A percentile compares a stretch with the other conserved stretches of the same genome.
Evolutionary conservation across 2,113 vertebrate genomes (phyloP).

Genomic region (Gopherus evgoodei): DNA sequence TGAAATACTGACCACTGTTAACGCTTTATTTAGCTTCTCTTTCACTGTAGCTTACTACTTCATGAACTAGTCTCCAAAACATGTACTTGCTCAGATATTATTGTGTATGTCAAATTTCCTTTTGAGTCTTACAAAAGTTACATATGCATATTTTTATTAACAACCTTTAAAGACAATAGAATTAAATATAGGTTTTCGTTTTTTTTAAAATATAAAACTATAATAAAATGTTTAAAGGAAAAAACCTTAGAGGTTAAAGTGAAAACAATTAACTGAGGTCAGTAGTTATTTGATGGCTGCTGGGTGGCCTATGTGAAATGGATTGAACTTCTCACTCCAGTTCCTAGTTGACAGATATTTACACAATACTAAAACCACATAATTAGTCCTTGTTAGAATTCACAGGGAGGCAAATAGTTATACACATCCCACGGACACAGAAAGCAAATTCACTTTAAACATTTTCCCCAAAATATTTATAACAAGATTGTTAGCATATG

Average conservation of each 20-base stretch:
- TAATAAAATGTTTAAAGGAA: accelerated
- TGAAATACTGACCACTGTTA: not conserved
- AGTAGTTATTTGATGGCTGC: not conserved
- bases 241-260: not conserved
- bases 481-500: not conserved
- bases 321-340: not conserved
- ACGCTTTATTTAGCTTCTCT: not conserved
- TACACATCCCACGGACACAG: not conserved
- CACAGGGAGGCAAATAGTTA: not conserved
- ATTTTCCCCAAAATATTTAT: not conserved
- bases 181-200: not conserved
- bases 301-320: not conserved
- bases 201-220: not conserved
- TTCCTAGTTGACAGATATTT: not conserved
- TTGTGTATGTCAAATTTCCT: not conserved
- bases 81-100: not conserved
- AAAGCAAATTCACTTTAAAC: not conserved
- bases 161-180: not conserved
- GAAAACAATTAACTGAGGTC: not conserved
- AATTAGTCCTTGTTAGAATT: not conserved
- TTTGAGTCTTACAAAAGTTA: not conserved
- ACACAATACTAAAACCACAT: not conserved
- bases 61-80: not conserved
- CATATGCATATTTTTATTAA: not conserved
- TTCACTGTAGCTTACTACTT: not conserved